Percentiles rank a stretch among this genome's conserved stretches.
phyloP scores from a whole-genome alignment of 2,888 invertebrate species.

The Venusia cambrica region DNA sequence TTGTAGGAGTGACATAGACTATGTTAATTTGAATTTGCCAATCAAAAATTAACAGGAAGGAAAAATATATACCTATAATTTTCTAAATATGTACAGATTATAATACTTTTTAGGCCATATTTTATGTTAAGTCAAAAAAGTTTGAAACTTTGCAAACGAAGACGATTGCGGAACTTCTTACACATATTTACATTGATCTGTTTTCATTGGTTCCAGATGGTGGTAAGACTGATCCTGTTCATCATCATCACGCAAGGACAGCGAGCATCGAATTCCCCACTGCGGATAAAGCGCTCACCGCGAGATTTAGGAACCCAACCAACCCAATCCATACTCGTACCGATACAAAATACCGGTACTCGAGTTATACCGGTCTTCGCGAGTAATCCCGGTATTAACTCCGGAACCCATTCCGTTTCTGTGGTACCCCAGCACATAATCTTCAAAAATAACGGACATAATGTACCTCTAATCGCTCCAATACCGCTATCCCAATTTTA shows the following conservation, averaged over 20 bases:
- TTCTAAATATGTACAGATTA: too few relatives aligned
- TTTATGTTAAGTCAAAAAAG: too few relatives aligned
- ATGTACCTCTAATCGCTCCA: constrained; percentile 33
- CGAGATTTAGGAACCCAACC: constrained; percentile 17
- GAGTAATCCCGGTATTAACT: constrained; percentile 11
- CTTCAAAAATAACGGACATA: constrained; percentile 18
- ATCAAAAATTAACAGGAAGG: too few relatives aligned
- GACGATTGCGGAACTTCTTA: too few relatives aligned
- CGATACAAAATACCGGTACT: constrained; percentile 22
- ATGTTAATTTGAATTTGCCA: too few relatives aligned
- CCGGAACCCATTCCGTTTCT: constrained; percentile 9
- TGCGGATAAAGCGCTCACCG: constrained; percentile 24
- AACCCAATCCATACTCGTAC: constrained; percentile 23
- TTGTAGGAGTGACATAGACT: too few relatives aligned
- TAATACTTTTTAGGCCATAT: too few relatives aligned
- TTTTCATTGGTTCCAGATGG: constrained; percentile 45
- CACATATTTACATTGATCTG: background rate
- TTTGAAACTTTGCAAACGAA: too few relatives aligned
- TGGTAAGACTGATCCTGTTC: constrained; percentile 38
- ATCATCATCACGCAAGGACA: constrained; percentile 37
- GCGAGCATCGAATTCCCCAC: constrained; percentile 35
- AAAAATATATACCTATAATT: too few relatives aligned
- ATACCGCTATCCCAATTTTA: constrained; percentile 45
- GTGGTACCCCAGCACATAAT: constrained; percentile 21
- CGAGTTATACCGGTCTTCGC: constrained; percentile 14